Evolutionary conservation across 1,140 invertebrate genomes (phyloP), one percentile per base, ranked within the genome.

Genomic region (Melipona quadrifasciata): DNA sequence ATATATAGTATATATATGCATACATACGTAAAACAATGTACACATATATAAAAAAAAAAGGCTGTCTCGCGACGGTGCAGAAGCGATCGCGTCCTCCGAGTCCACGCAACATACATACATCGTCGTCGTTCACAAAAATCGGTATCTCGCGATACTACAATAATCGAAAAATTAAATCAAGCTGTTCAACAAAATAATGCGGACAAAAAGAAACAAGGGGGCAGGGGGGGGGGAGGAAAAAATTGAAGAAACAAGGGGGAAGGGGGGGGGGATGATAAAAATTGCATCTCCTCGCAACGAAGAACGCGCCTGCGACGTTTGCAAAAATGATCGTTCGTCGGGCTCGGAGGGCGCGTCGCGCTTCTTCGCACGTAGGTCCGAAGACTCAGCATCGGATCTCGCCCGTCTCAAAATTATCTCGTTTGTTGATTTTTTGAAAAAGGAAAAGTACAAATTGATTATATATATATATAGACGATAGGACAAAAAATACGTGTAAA

Each of bases 21-120:
- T 51, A 75, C 82, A 68, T 87, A 80, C 82, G 58, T 47, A 47
- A 47, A 47, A 47, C 8, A 47, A 47, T 85, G 72, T 87, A 89
- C 70, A 83, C 76, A 76, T 72, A 61, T 77, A 84, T 85, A 82
- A 80, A 90, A 82, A 87, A 89, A 87, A 91, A 91, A 90, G 76
- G 55, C 76, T 89, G 80, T 85, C 58, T 80, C 83, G 84, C 88
- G 80, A 89, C 80, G 77, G 80, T 89, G 84, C 77, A 85, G 82
- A 75, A 86, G 80, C 88, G 77, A 79, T 81, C 80, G 51, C 88
- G 76, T 70, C 84, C 87, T 85, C 88, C 89, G 86, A 90, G 77
- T 78, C 80, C 27, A 27, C 65, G 27, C 10, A 11, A 73, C 51
- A 47, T 47, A 39, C 39, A 39, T 39, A 31, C n/a, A 24, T 65